These are phyloP conservation scores for Aulostomus chinensis DNA, from an alignment of 2,797 vertebrate genomes.

Conservation along the genomic window DNA sequence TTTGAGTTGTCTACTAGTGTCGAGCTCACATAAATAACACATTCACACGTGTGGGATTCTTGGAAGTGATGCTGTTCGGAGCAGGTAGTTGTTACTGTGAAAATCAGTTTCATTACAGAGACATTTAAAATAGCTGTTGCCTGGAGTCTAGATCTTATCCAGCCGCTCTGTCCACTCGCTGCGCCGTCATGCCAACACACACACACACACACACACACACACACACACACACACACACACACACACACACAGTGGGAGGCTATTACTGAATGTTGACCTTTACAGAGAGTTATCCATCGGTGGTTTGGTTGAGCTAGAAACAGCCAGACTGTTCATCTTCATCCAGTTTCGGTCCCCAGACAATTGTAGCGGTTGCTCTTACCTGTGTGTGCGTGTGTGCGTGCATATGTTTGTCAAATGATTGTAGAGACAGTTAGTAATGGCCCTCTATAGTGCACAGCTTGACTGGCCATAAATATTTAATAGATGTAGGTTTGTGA, in stretches of 20 bases:
- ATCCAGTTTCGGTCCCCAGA: too few species aligned
- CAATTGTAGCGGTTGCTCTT: too few species aligned
- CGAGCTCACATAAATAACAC: neutral
- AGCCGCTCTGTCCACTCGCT: neutral
- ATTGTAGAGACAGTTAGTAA: constrained; percentile 36
- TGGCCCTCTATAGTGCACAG: constrained; percentile 49
- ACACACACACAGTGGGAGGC: neutral
- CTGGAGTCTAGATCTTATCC: constrained; percentile 29
- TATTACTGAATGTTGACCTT: constrained; percentile 49
- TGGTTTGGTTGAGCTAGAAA: constrained; percentile 29
- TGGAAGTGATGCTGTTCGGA: too few species aligned
- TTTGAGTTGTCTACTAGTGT: constrained; percentile 5
- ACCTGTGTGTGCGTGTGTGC: neutral
- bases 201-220: constrained; percentile 1
- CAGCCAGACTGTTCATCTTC: constrained; percentile 11
- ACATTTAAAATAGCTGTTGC: constrained; percentile 18
- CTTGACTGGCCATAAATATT: constrained; percentile 58
- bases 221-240: constrained; percentile 1
- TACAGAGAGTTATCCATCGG: constrained; percentile 15
- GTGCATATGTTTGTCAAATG: constrained; percentile 7
- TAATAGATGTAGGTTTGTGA: constrained; percentile 47
- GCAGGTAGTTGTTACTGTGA: too few species aligned
- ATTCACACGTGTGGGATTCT: neutral
- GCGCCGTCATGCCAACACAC: neutral
- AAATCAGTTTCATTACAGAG: constrained; percentile 6